Percentiles rank a stretch among this genome's conserved stretches.
Conservation (phyloP, 2,888 invertebrate genomes). For the Netelia melanura region DNA sequence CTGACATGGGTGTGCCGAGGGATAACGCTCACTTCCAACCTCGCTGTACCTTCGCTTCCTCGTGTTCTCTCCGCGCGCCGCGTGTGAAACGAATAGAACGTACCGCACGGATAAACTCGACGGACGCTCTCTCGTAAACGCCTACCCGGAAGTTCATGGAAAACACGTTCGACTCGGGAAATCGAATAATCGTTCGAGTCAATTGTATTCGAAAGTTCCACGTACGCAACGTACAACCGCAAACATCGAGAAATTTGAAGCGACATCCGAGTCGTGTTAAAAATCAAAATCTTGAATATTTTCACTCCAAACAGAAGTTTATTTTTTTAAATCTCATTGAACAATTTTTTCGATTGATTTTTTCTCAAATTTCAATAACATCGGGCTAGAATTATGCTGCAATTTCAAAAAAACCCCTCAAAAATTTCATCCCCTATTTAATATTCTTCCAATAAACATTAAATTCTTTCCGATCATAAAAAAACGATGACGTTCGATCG, state of each 20-base stretch:
- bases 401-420: too few species aligned
- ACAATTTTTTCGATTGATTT: neutral
- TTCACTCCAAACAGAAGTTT: too few species aligned
- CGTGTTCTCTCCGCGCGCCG: constrained; percentile 33
- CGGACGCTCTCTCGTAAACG: constrained; percentile 69
- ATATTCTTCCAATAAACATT: too few species aligned
- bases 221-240: neutral
- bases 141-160: constrained; percentile 75
- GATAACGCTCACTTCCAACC: constrained; percentile 64
- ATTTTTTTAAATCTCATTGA: too few species aligned
- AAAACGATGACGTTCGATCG: too few species aligned
- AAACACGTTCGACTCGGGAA: constrained; percentile 74
- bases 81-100: constrained; percentile 62
- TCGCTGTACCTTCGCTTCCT: neutral
- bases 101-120: constrained; percentile 15
- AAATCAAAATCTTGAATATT: too few species aligned
- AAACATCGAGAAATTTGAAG: neutral
- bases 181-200: constrained; percentile 72
- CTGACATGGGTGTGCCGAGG: constrained; percentile 77
- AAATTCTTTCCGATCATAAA: too few species aligned
- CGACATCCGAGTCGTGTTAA: neutral
- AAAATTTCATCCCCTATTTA: too few species aligned
- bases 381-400: too few species aligned
- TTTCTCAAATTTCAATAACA: too few species aligned
- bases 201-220: constrained; percentile 69